Percentiles rank a stretch among this genome's conserved stretches.
Conservation (phyloP, 2,797 vertebrate species). For the Psittacula derbiana region DNA sequence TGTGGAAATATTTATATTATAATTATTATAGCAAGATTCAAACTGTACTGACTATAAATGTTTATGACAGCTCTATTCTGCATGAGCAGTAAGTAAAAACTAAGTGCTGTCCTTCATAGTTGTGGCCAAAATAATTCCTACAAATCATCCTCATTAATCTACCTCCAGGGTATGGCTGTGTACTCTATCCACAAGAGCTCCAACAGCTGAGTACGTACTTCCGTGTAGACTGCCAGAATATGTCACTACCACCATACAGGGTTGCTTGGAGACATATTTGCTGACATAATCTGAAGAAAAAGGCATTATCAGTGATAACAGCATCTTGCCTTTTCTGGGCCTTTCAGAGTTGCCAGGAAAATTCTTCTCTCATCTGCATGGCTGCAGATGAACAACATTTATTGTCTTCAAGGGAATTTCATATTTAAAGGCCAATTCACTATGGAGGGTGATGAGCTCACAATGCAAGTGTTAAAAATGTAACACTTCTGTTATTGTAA, state of each 20-base stretch:
- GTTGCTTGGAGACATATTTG: neutral
- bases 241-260: neutral
- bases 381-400: neutral
- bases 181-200: neutral
- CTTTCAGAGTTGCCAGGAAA: neutral
- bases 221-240: neutral
- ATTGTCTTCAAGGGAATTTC: neutral
- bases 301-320: neutral
- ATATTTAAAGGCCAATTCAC: neutral
- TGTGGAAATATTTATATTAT: neutral
- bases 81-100: neutral
- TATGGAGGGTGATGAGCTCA: neutral
- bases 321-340: neutral
- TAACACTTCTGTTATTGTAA: neutral
- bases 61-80: neutral
- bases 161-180: neutral
- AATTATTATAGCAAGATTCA: conserved; percentile 3
- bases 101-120: neutral
- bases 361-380: neutral
- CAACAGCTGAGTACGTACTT: neutral
- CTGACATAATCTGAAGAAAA: neutral
- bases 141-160: neutral
- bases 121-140: neutral
- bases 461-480: neutral
- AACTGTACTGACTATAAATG: neutral